Conservation (phyloP, 1,140 invertebrate genomes). For the Temnothorax longispinosus region DNA sequence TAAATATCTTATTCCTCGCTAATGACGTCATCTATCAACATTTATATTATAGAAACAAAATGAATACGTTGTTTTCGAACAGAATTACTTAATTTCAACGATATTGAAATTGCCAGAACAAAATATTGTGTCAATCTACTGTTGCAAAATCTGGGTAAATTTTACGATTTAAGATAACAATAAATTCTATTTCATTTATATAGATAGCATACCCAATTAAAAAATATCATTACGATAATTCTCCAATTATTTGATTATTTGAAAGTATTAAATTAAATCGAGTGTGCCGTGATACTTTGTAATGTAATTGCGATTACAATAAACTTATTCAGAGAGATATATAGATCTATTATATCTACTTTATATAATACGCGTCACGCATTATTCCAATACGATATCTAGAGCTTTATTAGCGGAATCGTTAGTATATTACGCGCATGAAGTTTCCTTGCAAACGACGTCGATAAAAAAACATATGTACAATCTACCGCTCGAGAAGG, state of each 20-base stretch:
- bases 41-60: slow-evolving; percentile 1
- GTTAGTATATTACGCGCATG: slow-evolving; percentile 5
- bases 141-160: not conserved
- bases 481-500: not conserved
- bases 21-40: slow-evolving; percentile 4
- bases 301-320: not conserved
- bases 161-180: not conserved
- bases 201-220: not conserved
- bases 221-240: not conserved
- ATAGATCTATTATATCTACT: slow-evolving; percentile 21
- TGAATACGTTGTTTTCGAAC: not conserved
- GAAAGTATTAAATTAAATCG: not conserved
- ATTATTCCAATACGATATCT: slow-evolving; percentile 21
- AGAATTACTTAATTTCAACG: slow-evolving; percentile 6
- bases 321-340: slow-evolving; percentile 19
- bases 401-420: not conserved
- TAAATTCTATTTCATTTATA: slow-evolving; percentile 16
- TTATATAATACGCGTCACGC: slow-evolving; percentile 13
- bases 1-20: slow-evolving; percentile 38
- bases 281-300: not conserved
- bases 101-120: slow-evolving; percentile 15
- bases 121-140: not conserved
- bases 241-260: slow-evolving; percentile 11
- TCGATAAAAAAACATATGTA: slow-evolving; percentile 28
- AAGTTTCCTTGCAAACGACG: slow-evolving; percentile 11